A percentile compares a stretch with the other conserved stretches of the same genome.
Evolutionary conservation across 2,113 vertebrate species (phyloP).

Genomic region (Prietella phreatophila): DNA sequence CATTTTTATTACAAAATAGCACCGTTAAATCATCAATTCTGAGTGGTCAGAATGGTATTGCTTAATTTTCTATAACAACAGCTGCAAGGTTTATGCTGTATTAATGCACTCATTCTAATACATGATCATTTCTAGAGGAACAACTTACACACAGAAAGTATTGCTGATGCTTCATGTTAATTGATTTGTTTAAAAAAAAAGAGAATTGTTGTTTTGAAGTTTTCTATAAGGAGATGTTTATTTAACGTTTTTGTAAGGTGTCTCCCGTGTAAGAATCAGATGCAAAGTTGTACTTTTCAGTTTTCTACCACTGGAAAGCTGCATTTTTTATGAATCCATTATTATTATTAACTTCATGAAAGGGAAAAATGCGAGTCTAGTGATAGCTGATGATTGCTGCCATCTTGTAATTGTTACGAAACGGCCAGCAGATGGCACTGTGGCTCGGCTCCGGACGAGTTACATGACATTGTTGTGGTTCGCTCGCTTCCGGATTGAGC

Average conservation of each 20-base stretch:
- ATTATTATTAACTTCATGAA: not conserved
- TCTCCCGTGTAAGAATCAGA: not conserved
- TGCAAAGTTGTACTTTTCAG: not conserved
- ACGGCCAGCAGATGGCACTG: no score
- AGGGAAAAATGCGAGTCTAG: no score
- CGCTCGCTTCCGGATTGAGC: no score
- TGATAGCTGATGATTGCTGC: not conserved
- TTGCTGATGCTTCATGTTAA: not conserved
- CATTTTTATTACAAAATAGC: not conserved
- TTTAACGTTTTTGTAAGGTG: not conserved
- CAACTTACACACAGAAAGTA: not conserved
- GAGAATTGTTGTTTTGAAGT: not conserved
- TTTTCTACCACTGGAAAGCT: not conserved
- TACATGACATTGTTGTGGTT: no score
- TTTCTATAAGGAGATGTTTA: not conserved
- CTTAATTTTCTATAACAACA: not conserved
- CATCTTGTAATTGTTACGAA: no score
- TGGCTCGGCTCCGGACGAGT: no score
- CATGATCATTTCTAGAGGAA: not conserved
- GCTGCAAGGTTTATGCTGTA: not conserved
- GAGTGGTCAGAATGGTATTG: not conserved
- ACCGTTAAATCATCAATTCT: not conserved
- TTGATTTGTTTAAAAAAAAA: not conserved
- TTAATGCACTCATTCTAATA: not conserved
- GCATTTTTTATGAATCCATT: no score